phyloP scores from a whole-genome alignment of 2,888 invertebrate genomes.

The Lasioglossum zephyrum region DNA sequence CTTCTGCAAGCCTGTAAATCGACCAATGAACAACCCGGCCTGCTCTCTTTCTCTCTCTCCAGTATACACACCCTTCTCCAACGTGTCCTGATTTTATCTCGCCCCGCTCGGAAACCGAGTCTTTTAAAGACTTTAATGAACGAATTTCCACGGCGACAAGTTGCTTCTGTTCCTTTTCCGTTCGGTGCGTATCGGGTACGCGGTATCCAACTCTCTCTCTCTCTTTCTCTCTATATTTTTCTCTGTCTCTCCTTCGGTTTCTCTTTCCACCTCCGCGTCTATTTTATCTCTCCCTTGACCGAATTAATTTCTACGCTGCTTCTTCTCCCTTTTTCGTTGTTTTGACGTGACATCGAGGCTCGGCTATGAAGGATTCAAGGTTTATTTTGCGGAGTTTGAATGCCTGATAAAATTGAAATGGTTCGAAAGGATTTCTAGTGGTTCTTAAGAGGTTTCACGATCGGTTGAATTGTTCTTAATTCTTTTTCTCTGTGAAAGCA shows the following conservation, averaged over 20 bases:
- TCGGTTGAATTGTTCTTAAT: not conserved
- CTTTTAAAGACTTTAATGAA: constrained; percentile 13
- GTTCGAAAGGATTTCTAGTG: not conserved
- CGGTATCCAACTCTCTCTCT: not conserved
- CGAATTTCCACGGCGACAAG: not conserved
- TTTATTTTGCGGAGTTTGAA: not conserved
- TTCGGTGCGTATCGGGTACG: not conserved
- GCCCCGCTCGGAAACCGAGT: constrained; percentile 3
- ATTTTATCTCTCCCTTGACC: constrained; percentile 6
- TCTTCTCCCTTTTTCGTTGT: not conserved
- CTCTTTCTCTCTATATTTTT: not conserved
- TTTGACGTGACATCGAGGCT: not conserved
- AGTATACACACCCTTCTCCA: not conserved
- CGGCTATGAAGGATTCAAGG: not conserved
- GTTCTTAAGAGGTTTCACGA: not conserved
- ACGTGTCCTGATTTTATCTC: constrained; percentile 12
- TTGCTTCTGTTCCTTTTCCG: not conserved
- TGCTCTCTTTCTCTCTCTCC: not conserved
- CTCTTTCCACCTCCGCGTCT: not conserved
- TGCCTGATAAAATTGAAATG: not conserved
- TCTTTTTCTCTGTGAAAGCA: not conserved
- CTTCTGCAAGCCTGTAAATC: not conserved
- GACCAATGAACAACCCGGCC: not conserved
- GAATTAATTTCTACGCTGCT: not conserved
- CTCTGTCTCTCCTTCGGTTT: not conserved